phyloP scores from a whole-genome alignment of 2,113 vertebrate species.

The Aramus guarauna region DNA sequence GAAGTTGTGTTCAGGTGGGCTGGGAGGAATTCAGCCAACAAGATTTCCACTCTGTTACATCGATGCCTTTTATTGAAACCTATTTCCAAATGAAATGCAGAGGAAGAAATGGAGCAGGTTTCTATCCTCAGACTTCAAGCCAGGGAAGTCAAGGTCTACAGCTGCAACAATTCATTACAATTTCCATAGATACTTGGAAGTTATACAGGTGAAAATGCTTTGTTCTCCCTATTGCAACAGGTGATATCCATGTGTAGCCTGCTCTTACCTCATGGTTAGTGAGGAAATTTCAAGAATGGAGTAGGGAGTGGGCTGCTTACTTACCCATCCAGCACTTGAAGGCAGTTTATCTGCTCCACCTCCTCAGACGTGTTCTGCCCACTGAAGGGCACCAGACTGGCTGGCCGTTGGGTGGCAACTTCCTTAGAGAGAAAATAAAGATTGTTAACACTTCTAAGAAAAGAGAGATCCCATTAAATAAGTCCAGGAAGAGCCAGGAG shows the following conservation, averaged over 20 bases:
- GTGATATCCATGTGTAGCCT: not conserved
- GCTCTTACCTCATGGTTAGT: not conserved
- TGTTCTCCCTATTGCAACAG: rapidly evolving
- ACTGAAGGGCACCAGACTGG: not conserved
- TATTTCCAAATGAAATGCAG: not conserved
- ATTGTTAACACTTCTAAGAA: not conserved
- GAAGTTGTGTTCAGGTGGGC: not conserved
- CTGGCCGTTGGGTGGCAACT: not conserved
- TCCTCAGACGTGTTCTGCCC: not conserved
- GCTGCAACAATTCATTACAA: not conserved
- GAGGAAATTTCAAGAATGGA: not conserved
- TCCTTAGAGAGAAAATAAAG: not conserved
- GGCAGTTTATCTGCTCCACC: not conserved
- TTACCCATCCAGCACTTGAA: not conserved
- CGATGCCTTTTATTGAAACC: not conserved
- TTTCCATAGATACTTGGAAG: not conserved
- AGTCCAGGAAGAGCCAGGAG: not conserved
- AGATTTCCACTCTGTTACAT: not conserved
- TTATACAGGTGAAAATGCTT: not conserved
- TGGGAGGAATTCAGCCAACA: not conserved
- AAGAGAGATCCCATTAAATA: not conserved
- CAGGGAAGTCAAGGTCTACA: not conserved
- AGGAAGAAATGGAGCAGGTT: not conserved
- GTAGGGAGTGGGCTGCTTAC: not conserved
- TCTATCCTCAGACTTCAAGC: not conserved